Evolutionary conservation across 1,140 invertebrate genomes (phyloP).

Genomic region (Octopus bimaculoides): DNA sequence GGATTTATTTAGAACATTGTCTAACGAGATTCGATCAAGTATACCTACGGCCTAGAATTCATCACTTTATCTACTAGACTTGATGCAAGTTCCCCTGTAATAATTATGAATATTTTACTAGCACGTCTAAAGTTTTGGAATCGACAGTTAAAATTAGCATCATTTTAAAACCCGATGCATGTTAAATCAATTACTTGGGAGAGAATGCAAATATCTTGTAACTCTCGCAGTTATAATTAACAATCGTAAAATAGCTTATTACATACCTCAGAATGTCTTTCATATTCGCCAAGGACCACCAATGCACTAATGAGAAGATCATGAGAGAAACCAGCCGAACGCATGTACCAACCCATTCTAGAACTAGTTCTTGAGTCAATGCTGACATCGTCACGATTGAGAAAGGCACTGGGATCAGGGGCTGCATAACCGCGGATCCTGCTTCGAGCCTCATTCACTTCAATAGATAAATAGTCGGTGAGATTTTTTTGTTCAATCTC

Average conservation of each 20-base stretch:
- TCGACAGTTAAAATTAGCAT: too few relatives aligned
- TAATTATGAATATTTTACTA: too few relatives aligned
- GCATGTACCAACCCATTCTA: neutral
- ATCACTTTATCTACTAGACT: too few relatives aligned
- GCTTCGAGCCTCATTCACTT: neutral
- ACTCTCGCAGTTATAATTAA: too few relatives aligned
- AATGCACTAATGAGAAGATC: neutral
- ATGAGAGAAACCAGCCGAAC: neutral
- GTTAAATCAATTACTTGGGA: too few relatives aligned
- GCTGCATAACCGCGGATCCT: neutral
- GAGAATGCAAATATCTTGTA: too few relatives aligned
- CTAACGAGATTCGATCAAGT: too few relatives aligned
- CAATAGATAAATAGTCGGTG: neutral
- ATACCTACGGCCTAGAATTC: too few relatives aligned
- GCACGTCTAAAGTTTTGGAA: too few relatives aligned
- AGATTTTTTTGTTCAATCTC: slow-evolving; percentile 5
- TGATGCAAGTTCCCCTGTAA: too few relatives aligned
- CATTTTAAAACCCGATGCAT: too few relatives aligned
- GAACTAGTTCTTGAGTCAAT: neutral
- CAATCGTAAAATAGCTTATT: neutral
- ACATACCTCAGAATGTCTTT: neutral
- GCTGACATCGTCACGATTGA: neutral
- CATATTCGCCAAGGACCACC: neutral
- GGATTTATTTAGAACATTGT: too few relatives aligned
- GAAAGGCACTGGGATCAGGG: neutral